Percentiles rank a stretch among this genome's conserved stretches.
Conservation (phyloP, 1,140 invertebrate species). For the Sipha flava region DNA sequence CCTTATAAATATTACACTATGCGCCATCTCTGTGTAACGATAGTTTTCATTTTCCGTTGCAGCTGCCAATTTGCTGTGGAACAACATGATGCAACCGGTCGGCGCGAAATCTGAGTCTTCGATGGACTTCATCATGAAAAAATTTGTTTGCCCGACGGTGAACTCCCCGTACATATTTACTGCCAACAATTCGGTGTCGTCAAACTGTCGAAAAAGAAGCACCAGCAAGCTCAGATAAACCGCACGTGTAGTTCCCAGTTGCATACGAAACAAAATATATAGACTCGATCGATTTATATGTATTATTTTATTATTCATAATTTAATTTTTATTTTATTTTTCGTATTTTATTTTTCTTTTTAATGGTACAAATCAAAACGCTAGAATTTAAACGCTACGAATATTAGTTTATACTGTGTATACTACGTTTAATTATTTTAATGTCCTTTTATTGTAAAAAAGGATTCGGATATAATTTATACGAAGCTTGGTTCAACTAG, state of each 20-base stretch:
- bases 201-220: slow-evolving; percentile 39
- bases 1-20: too few species aligned
- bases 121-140: slow-evolving; percentile 51
- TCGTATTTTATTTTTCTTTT: neutral
- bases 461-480: neutral
- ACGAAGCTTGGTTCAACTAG: too few species aligned
- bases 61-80: slow-evolving; percentile 65
- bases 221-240: slow-evolving; percentile 42
- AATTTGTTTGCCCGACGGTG: slow-evolving; percentile 52
- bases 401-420: neutral
- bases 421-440: neutral
- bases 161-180: slow-evolving; percentile 59
- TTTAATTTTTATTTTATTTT: neutral
- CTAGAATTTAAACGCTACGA: neutral
- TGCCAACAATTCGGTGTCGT: slow-evolving; percentile 52
- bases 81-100: slow-evolving; percentile 62
- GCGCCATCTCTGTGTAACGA: too few species aligned
- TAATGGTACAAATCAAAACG: neutral
- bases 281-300: neutral
- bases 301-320: too few species aligned
- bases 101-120: slow-evolving; percentile 53
- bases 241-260: neutral
- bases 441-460: neutral
- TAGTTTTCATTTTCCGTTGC: neutral
- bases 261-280: neutral